Evolutionary conservation across 2,797 vertebrate species (phyloP).

Genomic region (Limnodromus scolopaceus): DNA sequence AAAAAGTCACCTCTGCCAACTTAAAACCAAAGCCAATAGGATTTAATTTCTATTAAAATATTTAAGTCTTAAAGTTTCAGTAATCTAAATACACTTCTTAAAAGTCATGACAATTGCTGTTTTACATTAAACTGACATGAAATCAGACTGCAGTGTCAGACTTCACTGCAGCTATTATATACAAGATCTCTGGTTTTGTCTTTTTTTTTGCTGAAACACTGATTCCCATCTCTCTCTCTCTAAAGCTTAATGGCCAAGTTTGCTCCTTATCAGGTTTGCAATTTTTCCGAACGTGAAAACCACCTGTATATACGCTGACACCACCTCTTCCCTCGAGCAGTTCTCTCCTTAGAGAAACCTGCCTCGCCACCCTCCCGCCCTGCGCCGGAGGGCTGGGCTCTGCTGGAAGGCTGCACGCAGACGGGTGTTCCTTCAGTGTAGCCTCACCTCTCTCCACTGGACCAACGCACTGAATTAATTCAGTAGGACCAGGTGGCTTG

Average conservation of each 20-base stretch:
- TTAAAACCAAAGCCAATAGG: slow-evolving; percentile 47
- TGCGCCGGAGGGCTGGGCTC: background rate
- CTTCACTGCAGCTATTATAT: slow-evolving; percentile 32
- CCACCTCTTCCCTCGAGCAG: background rate
- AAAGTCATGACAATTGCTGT: slow-evolving; percentile 46
- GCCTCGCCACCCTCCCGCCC: background rate
- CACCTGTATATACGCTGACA: background rate
- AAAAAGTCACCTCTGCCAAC: slow-evolving; percentile 56
- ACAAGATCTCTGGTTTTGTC: slow-evolving; percentile 17
- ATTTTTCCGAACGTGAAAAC: background rate
- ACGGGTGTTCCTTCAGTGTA: background rate
- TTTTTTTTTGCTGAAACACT: background rate
- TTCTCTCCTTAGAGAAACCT: background rate
- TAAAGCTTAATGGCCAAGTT: background rate
- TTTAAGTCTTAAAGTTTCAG: slow-evolving; percentile 58
- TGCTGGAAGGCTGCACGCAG: background rate
- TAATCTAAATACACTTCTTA: slow-evolving; percentile 62
- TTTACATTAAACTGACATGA: slow-evolving; percentile 48
- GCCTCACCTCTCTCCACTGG: background rate
- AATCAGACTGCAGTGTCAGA: slow-evolving; percentile 20
- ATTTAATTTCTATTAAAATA: slow-evolving; percentile 68
- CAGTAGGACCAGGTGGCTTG: background rate
- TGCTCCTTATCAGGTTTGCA: background rate
- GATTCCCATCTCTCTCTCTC: slow-evolving; percentile 21
- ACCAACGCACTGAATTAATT: background rate